A percentile compares a stretch with the other conserved stretches of the same genome.
Evolutionary conservation across 2,113 vertebrate species (phyloP).

Genomic region (Equus quagga): DNA sequence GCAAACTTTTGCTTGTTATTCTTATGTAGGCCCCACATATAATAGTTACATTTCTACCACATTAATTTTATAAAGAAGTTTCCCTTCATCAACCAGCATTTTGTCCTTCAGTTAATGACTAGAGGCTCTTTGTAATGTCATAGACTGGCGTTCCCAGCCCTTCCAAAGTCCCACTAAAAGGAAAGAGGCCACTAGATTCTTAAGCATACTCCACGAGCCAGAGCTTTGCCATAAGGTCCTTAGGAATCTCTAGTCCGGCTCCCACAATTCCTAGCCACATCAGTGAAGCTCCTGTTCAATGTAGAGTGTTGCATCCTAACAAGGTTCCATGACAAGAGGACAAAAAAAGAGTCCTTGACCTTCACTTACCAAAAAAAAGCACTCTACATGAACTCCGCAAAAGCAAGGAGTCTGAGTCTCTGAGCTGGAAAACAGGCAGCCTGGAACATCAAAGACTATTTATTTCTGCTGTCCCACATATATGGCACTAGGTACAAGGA

Average conservation of each 20-base stretch:
- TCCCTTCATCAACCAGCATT: background rate
- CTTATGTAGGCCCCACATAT: background rate
- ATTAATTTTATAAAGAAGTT: conserved; percentile 31
- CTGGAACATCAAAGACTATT: background rate
- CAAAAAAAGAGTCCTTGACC: background rate
- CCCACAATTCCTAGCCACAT: background rate
- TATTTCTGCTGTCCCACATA: background rate
- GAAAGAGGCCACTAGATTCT: background rate
- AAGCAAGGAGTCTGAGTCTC: background rate
- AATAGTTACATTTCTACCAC: conserved; percentile 16
- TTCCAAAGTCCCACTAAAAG: background rate
- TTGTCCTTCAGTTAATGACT: background rate
- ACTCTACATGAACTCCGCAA: background rate
- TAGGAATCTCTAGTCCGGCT: background rate
- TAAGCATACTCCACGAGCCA: background rate
- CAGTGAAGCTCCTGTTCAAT: background rate
- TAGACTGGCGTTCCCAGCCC: background rate
- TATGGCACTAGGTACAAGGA: background rate
- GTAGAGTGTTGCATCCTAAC: background rate
- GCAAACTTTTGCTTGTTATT: background rate
- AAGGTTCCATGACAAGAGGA: background rate
- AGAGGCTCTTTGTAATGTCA: background rate
- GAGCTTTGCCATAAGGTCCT: background rate
- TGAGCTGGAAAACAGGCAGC: background rate
- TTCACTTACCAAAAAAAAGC: conserved; percentile 31